Conservation (phyloP, 2,888 invertebrate genomes). For the Polydesmus complanatus region DNA sequence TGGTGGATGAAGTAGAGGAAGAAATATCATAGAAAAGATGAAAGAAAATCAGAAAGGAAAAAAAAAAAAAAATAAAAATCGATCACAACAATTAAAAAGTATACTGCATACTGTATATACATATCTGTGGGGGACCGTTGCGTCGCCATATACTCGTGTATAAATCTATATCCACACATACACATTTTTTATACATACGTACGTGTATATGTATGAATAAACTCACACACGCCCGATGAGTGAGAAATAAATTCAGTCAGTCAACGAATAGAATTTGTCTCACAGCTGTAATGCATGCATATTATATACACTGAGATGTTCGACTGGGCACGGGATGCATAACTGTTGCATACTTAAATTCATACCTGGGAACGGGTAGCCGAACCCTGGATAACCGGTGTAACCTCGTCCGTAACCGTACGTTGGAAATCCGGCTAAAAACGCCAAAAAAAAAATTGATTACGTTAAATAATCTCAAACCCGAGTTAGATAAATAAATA, state of each 20-base stretch:
- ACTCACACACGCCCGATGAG: neutral
- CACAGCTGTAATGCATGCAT: constrained; percentile 67
- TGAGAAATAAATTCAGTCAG: neutral
- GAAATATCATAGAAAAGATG: neutral
- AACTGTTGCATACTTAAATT: constrained; percentile 24
- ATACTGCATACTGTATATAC: neutral
- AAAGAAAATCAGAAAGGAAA: neutral
- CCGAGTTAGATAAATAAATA: neutral
- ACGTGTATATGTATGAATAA: neutral
- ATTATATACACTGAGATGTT: constrained; percentile 38
- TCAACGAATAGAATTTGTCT: constrained; percentile 24
- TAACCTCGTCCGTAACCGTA: constrained; percentile 83
- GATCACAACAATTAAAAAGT: neutral
- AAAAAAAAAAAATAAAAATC: neutral
- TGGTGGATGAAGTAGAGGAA: neutral
- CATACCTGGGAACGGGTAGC: constrained; percentile 71
- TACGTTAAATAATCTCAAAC: constrained; percentile 9
- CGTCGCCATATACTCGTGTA: neutral
- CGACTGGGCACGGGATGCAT: constrained; percentile 30
- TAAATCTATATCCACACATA: neutral
- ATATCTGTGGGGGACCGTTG: neutral
- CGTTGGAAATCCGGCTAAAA: constrained; percentile 83
- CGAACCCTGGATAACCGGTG: constrained; percentile 95
- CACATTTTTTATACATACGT: neutral
- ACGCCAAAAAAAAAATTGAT: constrained; percentile 12